Evolutionary conservation across 2,888 invertebrate species (phyloP).

Genomic region (Lasioglossum villosulum): DNA sequence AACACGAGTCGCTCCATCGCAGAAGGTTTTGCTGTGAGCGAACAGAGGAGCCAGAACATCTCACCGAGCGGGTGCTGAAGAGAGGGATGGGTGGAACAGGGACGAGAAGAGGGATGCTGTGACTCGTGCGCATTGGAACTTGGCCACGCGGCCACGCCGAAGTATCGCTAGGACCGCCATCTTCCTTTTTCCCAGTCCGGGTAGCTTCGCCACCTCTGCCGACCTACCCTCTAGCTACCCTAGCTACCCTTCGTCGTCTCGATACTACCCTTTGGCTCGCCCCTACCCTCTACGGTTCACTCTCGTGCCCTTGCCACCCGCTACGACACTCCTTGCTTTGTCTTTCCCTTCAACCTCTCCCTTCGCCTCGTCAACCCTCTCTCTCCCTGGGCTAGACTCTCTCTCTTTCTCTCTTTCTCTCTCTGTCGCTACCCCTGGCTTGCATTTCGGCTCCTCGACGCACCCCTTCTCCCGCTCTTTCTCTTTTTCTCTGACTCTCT

Average conservation of each 20-base stretch:
- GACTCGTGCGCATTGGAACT: background rate
- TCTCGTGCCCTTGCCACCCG: conserved; percentile 35
- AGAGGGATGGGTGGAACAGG: background rate
- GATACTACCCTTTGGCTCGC: conserved; percentile 26
- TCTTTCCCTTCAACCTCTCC: conserved; percentile 11
- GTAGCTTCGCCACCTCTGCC: conserved; percentile 67
- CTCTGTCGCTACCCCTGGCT: conserved; percentile 13
- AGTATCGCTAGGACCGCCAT: conserved; percentile 79
- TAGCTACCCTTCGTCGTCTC: conserved; percentile 38
- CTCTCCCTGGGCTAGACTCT: background rate
- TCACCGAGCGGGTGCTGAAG: background rate
- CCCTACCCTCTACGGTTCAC: conserved; percentile 28
- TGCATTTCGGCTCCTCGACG: conserved; percentile 27
- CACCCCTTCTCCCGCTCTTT: background rate
- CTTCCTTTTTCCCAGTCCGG: conserved; percentile 80
- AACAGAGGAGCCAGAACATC: background rate
- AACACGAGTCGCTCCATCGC: background rate
- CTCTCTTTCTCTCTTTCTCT: background rate
- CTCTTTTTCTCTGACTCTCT: too few relatives aligned
- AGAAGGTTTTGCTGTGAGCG: background rate
- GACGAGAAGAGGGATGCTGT: background rate
- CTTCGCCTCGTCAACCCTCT: background rate
- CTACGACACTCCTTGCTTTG: conserved; percentile 17
- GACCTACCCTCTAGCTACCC: conserved; percentile 12
- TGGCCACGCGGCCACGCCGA: conserved; percentile 52